Evolutionary conservation across 2,888 invertebrate species (phyloP).

Genomic region (Noctua fimbriata): DNA sequence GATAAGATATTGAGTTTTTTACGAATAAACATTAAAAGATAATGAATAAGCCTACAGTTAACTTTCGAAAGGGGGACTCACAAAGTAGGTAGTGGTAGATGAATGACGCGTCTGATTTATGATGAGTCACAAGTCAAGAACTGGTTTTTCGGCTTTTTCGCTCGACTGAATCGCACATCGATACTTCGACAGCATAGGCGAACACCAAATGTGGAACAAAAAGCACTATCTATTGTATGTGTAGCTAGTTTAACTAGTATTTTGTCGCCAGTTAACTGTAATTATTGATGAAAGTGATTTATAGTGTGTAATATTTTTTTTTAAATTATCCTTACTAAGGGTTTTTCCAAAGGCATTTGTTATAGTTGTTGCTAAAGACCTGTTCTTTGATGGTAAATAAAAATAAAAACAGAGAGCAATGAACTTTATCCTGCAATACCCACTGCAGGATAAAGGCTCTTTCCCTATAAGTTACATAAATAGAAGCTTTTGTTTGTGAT

Average conservation of each 20-base stretch:
- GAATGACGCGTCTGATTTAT: conserved; percentile 74
- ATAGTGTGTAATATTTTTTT: background rate
- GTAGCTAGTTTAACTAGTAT: conserved; percentile 46
- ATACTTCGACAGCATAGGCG: conserved; percentile 71
- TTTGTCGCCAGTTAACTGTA: conserved; percentile 48
- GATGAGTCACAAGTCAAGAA: conserved; percentile 81
- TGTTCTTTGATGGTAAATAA: no score
- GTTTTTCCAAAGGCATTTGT: no score
- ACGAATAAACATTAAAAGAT: background rate
- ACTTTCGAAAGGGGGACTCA: conserved; percentile 50
- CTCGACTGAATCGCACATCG: conserved; percentile 71
- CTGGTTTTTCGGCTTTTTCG: conserved; percentile 83
- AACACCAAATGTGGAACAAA: conserved; percentile 76
- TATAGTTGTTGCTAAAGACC: background rate
- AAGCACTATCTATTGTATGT: conserved; percentile 44
- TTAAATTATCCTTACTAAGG: no score
- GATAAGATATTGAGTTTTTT: background rate
- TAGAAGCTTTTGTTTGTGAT: background rate
- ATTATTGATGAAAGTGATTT: conserved; percentile 46
- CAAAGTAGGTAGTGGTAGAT: conserved; percentile 59
- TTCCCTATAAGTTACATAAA: background rate
- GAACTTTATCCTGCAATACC: background rate
- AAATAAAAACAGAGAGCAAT: background rate
- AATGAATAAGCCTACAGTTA: conserved; percentile 11
- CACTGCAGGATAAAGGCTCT: background rate